phyloP scores from a whole-genome alignment of 2,888 invertebrate species.

The Athalia rosae region DNA sequence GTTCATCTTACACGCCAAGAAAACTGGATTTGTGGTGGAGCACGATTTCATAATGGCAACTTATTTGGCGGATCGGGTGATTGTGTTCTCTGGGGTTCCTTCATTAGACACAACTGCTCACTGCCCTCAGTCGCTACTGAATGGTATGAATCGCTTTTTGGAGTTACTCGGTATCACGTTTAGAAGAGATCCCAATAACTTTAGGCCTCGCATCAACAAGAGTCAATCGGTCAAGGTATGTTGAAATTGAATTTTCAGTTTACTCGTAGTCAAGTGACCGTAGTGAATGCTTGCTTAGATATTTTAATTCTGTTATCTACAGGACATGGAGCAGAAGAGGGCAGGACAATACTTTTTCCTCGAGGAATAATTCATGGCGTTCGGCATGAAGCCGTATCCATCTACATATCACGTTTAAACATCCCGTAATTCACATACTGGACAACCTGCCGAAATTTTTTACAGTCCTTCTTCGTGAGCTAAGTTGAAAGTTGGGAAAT shows the following conservation, averaged over 20 bases:
- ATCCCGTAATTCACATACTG: conserved; percentile 28
- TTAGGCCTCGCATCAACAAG: conserved; percentile 98
- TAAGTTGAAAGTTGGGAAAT: not conserved
- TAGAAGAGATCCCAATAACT: conserved; percentile 98
- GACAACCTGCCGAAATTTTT: not conserved
- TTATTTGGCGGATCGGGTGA: conserved; percentile 97
- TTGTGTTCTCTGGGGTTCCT: conserved; percentile 97
- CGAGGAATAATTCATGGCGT: conserved; percentile 83
- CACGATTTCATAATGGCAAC: conserved; percentile 99
- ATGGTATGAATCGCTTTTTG: conserved; percentile 99
- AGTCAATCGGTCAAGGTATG: conserved; percentile 93
- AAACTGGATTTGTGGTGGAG: conserved; percentile 99
- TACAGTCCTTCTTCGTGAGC: not conserved
- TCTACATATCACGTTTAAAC: not conserved
- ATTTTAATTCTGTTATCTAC: conserved; percentile 65
- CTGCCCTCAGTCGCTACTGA: conserved; percentile 92
- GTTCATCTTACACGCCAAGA: conserved; percentile 98
- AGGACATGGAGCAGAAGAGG: conserved; percentile 98
- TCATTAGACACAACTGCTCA: conserved; percentile 93
- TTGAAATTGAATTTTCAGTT: conserved; percentile 1
- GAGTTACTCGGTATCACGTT: conserved; percentile 97
- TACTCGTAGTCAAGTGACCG: not conserved
- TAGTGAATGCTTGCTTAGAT: conserved; percentile 1
- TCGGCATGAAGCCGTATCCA: not conserved
- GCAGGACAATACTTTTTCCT: conserved; percentile 99